Conservation (phyloP, 2,888 invertebrate species). For the Pandemis cinnamomeana region DNA sequence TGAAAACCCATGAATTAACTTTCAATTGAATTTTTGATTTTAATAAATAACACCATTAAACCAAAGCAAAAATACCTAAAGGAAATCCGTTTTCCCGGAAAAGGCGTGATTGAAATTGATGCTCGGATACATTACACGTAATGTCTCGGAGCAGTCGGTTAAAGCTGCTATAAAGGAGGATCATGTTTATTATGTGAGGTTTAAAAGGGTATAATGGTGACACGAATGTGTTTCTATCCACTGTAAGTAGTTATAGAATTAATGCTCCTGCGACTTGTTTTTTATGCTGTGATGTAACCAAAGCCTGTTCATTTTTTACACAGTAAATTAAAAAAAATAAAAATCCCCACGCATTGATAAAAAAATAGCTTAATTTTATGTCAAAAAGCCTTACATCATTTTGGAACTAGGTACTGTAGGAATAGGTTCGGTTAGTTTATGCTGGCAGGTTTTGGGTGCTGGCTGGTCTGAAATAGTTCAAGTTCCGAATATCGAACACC, state of each 20-base stretch:
- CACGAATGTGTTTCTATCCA: background rate
- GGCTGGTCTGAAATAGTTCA: no score
- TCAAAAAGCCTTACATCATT: no score
- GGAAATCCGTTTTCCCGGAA: slow-evolving; percentile 1
- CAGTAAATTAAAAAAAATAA: no score
- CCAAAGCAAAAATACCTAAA: background rate
- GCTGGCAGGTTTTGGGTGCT: no score
- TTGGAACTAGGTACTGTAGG: no score
- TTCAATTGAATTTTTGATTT: background rate
- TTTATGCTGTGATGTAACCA: background rate
- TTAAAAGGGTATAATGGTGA: slow-evolving; percentile 10
- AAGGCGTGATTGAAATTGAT: slow-evolving; percentile 7
- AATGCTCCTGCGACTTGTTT: background rate
- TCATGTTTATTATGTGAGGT: background rate
- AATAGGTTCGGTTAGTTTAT: no score
- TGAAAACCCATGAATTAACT: background rate
- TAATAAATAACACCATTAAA: background rate
- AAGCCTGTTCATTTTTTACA: background rate
- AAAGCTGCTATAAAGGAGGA: background rate
- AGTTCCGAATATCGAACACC: no score
- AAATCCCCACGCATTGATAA: no score
- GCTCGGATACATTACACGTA: slow-evolving; percentile 10
- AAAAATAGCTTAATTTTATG: no score
- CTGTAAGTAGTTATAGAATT: background rate
- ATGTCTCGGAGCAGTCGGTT: slow-evolving; percentile 11